Evolutionary conservation across 1,140 invertebrate genomes (phyloP).

Genomic region (Drosophila watanabei): DNA sequence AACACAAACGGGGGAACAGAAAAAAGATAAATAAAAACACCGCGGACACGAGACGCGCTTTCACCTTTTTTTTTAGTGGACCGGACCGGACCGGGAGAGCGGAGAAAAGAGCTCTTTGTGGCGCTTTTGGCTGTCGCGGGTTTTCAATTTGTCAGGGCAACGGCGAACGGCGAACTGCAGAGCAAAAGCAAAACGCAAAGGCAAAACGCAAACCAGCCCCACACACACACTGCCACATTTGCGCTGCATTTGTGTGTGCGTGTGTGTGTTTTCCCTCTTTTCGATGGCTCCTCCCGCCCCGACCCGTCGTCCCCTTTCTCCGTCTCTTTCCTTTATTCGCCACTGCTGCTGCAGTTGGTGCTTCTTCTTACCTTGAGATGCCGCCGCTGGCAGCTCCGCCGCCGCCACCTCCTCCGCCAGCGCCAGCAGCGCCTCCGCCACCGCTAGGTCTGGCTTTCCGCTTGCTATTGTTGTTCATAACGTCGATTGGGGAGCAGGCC

Average conservation of each 20-base stretch:
- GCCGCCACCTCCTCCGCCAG: slow-evolving; percentile 42
- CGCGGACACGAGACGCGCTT: slow-evolving; percentile 62
- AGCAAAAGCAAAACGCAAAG: slow-evolving; percentile 34
- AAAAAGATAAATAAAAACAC: slow-evolving; percentile 19
- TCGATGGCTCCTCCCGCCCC: slow-evolving; percentile 20
- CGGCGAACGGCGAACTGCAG: slow-evolving; percentile 41
- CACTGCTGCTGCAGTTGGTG: slow-evolving; percentile 50
- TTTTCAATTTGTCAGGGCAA: slow-evolving; percentile 67
- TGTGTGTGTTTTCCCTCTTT: slow-evolving; percentile 25
- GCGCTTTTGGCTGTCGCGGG: slow-evolving; percentile 57
- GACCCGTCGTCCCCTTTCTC: slow-evolving; percentile 11
- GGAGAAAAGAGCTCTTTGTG: slow-evolving; percentile 58
- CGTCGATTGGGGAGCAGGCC: slow-evolving; percentile 58
- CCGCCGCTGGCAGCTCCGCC: slow-evolving; percentile 65
- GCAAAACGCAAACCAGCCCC: slow-evolving; percentile 54
- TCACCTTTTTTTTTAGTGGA: slow-evolving; percentile 67
- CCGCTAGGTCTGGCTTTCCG: slow-evolving; percentile 83
- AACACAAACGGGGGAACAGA: slow-evolving; percentile 4
- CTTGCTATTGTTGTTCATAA: slow-evolving; percentile 84
- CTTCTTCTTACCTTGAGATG: slow-evolving; percentile 84
- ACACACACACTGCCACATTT: slow-evolving; percentile 14
- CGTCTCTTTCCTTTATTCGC: slow-evolving; percentile 32
- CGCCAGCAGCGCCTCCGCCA: slow-evolving; percentile 44
- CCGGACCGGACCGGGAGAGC: slow-evolving; percentile 54
- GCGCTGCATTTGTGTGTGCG: slow-evolving; percentile 31